Base-by-base conservation (phyloP, 53 echinoderm and acorn worm genomes). In the Astropecten irregularis region DNA sequence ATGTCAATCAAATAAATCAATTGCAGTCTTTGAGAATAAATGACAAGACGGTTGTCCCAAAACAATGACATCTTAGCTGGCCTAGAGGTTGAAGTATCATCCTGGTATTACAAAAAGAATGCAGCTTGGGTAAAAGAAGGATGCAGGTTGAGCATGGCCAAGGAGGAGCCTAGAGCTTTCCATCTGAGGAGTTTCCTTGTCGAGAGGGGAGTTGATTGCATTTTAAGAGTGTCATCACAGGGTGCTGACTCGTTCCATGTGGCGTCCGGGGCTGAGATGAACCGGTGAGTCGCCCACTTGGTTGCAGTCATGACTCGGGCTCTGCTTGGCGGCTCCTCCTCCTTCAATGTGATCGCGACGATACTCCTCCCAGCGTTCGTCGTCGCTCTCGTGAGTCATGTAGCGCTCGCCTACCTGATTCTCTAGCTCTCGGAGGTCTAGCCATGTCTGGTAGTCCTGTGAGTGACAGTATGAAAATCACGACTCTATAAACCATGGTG, bases 361-460 rank as follows among this genome's bases (percentile, higher is more conserved):
- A 81, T 95, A 99, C 23, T 84, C 91, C 63, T 94, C 94, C 99
- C 99, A 99, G 40, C 99, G 87, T 16, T 95, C 99, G 20, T 99
- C 99, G 60, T 99, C 99, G 46, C 99, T 99, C 76, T 99, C 99
- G 63, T 99, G 99, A 23, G 99, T 99, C 60, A 99, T 84, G 87
- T 99, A 99, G 55, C 99, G 92, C 42, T 90, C 87, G 19, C 99
- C 99, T 8, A 94, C 99, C 66, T 90, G 88, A 20, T 68, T 38
- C 85, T 99, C 99, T 18, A 99, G 88, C 40, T 90, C 82, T 14
- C 94, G 82, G 21, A 99, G 87, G 69, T 99, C 99, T 14, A 88
- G 82, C 99, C 99, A 99, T 13, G 91, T 86, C 70, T 94, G 90
- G 65, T 99, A 99, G 84, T 99, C 90, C 99, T 99, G 94, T 21